Percentiles rank a stretch among this genome's conserved stretches.
phyloP scores from a whole-genome alignment of 2,888 invertebrate species.

The Epistrophella euchroma region DNA sequence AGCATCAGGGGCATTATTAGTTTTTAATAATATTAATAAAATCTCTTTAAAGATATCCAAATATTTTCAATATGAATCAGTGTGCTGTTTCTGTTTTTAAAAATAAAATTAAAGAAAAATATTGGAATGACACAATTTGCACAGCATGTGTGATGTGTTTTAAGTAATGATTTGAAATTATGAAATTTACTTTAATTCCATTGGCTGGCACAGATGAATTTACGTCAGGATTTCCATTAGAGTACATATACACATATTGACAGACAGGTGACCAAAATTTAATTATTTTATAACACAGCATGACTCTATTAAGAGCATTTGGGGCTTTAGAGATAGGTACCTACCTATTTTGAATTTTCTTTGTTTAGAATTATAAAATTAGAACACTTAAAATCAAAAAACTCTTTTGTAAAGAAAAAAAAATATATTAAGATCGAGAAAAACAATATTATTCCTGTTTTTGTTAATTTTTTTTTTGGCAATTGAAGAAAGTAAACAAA shows the following conservation, averaged over 20 bases:
- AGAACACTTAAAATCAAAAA: neutral
- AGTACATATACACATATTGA: neutral
- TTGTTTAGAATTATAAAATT: neutral
- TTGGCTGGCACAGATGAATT: neutral
- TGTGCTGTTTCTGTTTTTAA: slow-evolving; percentile 3
- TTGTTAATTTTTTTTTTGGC: neutral
- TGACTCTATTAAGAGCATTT: neutral
- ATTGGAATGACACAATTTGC: slow-evolving; percentile 25
- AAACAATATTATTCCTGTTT: neutral
- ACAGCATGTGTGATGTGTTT: neutral
- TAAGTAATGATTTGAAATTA: neutral
- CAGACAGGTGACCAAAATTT: slow-evolving; percentile 30
- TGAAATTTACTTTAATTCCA: neutral
- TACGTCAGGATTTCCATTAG: slow-evolving; percentile 28
- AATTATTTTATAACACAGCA: neutral
- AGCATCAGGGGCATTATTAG: slow-evolving; percentile 4
- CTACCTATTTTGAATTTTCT: neutral
- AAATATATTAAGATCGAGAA: neutral
- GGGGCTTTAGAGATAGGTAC: neutral
- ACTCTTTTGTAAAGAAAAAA: neutral
- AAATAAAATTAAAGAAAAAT: neutral
- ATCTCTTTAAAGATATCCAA: neutral
- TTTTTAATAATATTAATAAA: slow-evolving; percentile 7
- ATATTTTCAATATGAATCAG: slow-evolving; percentile 36
- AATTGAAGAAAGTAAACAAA: neutral